Percentiles rank a stretch among this genome's conserved stretches.
Evolutionary conservation across 2,888 invertebrate genomes (phyloP).

Genomic region (Agrilus cyanescens): DNA sequence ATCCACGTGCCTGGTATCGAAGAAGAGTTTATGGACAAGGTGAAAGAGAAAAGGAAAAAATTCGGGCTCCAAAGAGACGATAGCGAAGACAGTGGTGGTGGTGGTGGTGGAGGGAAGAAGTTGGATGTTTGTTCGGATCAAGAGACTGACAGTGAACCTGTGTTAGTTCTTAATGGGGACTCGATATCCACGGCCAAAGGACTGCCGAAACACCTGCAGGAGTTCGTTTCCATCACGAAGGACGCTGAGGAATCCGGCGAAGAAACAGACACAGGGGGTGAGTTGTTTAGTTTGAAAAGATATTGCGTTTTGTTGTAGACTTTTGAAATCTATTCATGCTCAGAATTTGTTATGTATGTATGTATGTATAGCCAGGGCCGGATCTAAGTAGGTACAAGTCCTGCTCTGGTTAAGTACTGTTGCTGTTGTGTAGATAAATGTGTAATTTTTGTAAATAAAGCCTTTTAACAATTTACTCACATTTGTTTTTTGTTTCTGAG

Average conservation of each 20-base stretch:
- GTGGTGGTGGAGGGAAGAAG: constrained; percentile 17
- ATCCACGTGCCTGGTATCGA: constrained; percentile 47
- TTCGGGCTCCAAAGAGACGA: constrained; percentile 54
- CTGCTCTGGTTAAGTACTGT: too few species aligned
- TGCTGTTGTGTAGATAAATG: too few species aligned
- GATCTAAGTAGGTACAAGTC: too few species aligned
- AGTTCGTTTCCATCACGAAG: constrained; percentile 57
- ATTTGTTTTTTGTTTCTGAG: too few species aligned
- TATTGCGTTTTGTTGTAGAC: constrained; percentile 40
- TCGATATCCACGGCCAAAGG: constrained; percentile 49
- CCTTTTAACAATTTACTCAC: too few species aligned
- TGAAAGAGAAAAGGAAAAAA: constrained; percentile 59
- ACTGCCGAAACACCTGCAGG: constrained; percentile 66
- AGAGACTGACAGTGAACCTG: constrained; percentile 24
- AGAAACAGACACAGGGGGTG: constrained; percentile 38
- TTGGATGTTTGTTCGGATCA: constrained; percentile 23
- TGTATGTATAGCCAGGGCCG: too few species aligned
- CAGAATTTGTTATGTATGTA: constrained; percentile 26
- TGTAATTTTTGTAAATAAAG: too few species aligned
- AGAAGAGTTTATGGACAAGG: constrained; percentile 66
- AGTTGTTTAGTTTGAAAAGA: constrained; percentile 32
- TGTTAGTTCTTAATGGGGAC: constrained; percentile 53
- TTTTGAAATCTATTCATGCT: constrained; percentile 18
- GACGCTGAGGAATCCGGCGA: constrained; percentile 24
- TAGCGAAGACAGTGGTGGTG: constrained; percentile 49